Percentiles rank a stretch among this genome's conserved stretches.
Evolutionary conservation across 2,113 vertebrate species (phyloP).

Genomic region (Cnemophilus loriae): DNA sequence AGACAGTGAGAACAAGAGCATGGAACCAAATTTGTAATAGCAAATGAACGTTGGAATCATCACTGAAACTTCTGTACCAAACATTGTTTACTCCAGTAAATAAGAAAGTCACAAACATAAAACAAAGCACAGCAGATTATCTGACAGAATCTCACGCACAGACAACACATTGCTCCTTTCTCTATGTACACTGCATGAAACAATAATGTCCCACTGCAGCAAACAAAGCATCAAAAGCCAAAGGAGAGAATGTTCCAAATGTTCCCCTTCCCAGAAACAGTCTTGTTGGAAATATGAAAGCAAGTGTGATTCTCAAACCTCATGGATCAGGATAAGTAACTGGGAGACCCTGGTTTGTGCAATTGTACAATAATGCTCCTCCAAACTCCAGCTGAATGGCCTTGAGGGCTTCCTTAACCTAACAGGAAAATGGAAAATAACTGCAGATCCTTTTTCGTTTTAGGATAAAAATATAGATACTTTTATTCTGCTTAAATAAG

Average conservation of each 20-base stretch:
- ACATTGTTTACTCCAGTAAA: not conserved
- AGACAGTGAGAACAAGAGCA: not conserved
- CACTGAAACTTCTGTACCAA: not conserved
- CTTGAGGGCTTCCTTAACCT: not conserved
- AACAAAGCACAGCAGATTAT: not conserved
- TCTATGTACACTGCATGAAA: not conserved
- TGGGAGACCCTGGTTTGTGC: not conserved
- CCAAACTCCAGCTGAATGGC: not conserved
- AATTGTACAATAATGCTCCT: not conserved
- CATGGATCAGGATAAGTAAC: fast-evolving
- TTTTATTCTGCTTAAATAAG: not conserved
- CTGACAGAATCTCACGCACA: fast-evolving
- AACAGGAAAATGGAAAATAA: not conserved
- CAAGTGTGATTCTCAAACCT: not conserved
- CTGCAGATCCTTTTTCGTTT: not conserved
- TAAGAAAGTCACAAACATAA: not conserved
- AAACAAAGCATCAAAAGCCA: not conserved
- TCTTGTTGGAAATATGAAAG: not conserved
- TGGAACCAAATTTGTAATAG: not conserved
- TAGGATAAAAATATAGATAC: not conserved
- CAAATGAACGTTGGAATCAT: not conserved
- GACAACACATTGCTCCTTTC: not conserved
- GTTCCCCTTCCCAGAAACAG: not conserved
- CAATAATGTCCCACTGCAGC: not conserved
- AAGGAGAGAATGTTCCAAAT: not conserved